A percentile compares a stretch with the other conserved stretches of the same genome.
These are phyloP conservation scores for Ptilonorhynchus violaceus DNA, from an alignment of 2,113 vertebrate genomes.

Conservation along the genomic window DNA sequence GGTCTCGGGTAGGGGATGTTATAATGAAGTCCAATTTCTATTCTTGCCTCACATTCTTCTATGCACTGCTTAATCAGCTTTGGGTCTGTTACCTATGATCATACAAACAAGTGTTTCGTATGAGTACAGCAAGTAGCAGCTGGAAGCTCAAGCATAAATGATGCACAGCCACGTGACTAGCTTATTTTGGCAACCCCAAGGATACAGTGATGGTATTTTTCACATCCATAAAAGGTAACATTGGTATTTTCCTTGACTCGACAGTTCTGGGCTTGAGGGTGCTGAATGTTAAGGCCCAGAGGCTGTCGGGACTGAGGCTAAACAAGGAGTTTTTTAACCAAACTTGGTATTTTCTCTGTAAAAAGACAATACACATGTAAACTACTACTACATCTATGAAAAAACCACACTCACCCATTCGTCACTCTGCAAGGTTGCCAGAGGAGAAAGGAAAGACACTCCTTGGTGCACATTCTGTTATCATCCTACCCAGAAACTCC, in stretches of 20 bases:
- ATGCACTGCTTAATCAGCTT: constrained; percentile 82
- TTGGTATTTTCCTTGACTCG: not conserved
- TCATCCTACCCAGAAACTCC: not conserved
- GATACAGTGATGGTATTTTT: not conserved
- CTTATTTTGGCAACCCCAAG: not conserved
- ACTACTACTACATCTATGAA: not conserved
- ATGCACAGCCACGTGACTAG: not conserved
- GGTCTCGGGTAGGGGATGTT: constrained; percentile 91
- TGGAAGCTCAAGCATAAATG: not conserved
- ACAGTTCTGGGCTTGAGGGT: not conserved
- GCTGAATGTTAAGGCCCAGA: not conserved
- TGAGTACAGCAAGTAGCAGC: not conserved
- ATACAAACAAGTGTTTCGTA: not conserved
- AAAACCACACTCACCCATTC: not conserved
- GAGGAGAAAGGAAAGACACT: not conserved
- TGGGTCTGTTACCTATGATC: constrained; percentile 81
- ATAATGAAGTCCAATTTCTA: constrained; percentile 95
- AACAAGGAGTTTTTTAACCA: not conserved
- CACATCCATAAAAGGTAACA: constrained; percentile 27
- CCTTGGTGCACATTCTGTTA: not conserved
- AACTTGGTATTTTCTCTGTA: not conserved
- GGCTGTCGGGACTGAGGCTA: not conserved
- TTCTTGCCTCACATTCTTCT: constrained; percentile 90
- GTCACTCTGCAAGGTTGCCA: not conserved
- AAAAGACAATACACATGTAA: not conserved